A percentile compares a stretch with the other conserved stretches of the same genome.
Conservation (phyloP, 1,140 invertebrate species). For the Drosophila ohnishii region DNA sequence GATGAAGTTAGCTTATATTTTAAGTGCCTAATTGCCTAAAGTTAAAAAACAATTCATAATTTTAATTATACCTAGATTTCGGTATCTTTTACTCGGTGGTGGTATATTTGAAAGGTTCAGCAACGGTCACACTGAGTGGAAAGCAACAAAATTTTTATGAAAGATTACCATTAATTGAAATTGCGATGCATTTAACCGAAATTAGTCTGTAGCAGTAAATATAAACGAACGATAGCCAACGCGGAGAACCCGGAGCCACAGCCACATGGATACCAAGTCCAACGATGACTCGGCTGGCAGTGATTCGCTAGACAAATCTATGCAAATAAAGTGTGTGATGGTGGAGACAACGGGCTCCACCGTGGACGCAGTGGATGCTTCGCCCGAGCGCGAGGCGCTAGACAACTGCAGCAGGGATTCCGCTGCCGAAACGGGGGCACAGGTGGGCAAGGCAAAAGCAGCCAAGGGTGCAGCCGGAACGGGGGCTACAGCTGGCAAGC, state of each 20-base stretch:
- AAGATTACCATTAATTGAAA: conserved; percentile 40
- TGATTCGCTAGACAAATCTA: conserved; percentile 77
- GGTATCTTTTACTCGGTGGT: not conserved
- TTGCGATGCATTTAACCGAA: conserved; percentile 44
- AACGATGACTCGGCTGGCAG: conserved; percentile 75
- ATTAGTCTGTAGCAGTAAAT: conserved; percentile 25
- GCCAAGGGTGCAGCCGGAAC: conserved; percentile 8
- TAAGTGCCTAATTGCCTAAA: not conserved
- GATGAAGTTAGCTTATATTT: not conserved
- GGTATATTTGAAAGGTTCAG: not conserved
- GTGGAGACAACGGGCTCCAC: conserved; percentile 54
- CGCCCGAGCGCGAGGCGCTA: conserved; percentile 26
- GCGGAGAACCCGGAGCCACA: conserved; percentile 12
- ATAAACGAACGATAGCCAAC: conserved; percentile 6
- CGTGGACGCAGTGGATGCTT: conserved; percentile 6
- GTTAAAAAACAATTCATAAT: too few species aligned
- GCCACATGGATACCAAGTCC: conserved; percentile 74
- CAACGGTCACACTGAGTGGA: conserved; percentile 13
- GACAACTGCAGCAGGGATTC: conserved; percentile 64
- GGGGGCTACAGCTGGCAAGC: conserved; percentile 13
- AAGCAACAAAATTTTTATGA: conserved; percentile 34
- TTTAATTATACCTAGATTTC: not conserved
- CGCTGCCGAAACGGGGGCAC: conserved; percentile 31
- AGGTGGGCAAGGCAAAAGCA: conserved; percentile 13
- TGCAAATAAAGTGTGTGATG: conserved; percentile 79